These are phyloP conservation scores for Lucifuga dentata DNA, from an alignment of 2,113 vertebrate species.

Conservation along the genomic window DNA sequence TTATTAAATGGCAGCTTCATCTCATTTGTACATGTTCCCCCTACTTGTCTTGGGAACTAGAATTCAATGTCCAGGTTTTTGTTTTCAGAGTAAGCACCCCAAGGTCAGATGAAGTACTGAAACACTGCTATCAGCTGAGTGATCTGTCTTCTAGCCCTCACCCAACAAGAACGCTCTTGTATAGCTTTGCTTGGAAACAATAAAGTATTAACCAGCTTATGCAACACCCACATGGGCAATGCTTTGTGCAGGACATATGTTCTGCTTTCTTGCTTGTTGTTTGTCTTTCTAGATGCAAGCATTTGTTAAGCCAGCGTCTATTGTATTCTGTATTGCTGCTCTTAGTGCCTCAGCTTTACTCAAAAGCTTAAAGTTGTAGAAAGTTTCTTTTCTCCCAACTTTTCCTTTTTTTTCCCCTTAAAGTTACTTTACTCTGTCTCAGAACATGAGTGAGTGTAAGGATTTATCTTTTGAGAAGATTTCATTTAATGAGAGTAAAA, in stretches of 20 bases:
- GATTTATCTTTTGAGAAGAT: conserved; percentile 31
- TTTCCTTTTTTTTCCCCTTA: conserved; percentile 41
- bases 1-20: conserved; percentile 36
- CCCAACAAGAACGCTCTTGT: conserved; percentile 42
- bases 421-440: conserved; percentile 23
- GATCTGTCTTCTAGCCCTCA: conserved; percentile 66
- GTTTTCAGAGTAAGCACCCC: conserved; percentile 75
- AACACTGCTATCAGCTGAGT: conserved; percentile 68
- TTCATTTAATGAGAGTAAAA: conserved; percentile 19
- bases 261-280: neutral
- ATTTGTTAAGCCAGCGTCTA: conserved; percentile 39
- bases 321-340: conserved; percentile 10
- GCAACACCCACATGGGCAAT: conserved; percentile 38
- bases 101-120: conserved; percentile 75
- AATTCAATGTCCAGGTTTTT: conserved; percentile 72
- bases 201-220: conserved; percentile 68
- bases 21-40: conserved; percentile 37
- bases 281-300: conserved; percentile 10
- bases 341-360: conserved; percentile 33
- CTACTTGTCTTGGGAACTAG: conserved; percentile 30
- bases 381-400: conserved; percentile 8
- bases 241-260: conserved; percentile 2
- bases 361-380: conserved; percentile 29
- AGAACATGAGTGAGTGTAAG: conserved; percentile 11
- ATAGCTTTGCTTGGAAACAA: conserved; percentile 60